These are phyloP conservation scores for Eunapius fragilis DNA, from an alignment of 37 sponge, comb jelly and placozoan species.

Conservation along the genomic window DNA sequence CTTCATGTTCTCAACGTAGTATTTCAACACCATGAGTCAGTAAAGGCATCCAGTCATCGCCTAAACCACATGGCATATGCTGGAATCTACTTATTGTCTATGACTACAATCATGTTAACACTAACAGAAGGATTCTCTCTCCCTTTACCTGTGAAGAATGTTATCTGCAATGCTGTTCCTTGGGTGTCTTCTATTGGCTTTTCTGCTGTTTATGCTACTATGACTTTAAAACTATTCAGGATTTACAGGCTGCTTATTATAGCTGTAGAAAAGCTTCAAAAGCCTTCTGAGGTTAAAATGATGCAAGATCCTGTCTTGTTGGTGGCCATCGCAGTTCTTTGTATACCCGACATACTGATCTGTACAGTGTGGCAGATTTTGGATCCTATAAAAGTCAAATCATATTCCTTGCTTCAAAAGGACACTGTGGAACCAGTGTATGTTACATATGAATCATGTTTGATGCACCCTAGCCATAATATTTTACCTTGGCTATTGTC, in stretches of 20 bases:
- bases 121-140: no score
- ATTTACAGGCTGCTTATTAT: background rate
- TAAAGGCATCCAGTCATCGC: no score
- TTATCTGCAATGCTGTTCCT: background rate
- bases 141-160: no score
- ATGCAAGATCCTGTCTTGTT: background rate
- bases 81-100: no score
- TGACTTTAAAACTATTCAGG: background rate
- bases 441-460: background rate
- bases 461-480: background rate
- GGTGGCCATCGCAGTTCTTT: background rate
- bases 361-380: background rate
- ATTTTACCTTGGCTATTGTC: background rate
- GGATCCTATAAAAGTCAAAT: background rate
- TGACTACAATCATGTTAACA: no score
- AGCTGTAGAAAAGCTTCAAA: background rate
- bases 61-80: no score
- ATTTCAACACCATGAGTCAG: no score
- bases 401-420: background rate
- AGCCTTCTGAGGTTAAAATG: background rate
- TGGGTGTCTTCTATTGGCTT: background rate
- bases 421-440: background rate
- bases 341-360: background rate
- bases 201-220: background rate
- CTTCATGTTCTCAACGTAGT: no score